These are phyloP conservation scores for Germaria angustata DNA, from an alignment of 2,888 invertebrate species.

Conservation along the genomic window DNA sequence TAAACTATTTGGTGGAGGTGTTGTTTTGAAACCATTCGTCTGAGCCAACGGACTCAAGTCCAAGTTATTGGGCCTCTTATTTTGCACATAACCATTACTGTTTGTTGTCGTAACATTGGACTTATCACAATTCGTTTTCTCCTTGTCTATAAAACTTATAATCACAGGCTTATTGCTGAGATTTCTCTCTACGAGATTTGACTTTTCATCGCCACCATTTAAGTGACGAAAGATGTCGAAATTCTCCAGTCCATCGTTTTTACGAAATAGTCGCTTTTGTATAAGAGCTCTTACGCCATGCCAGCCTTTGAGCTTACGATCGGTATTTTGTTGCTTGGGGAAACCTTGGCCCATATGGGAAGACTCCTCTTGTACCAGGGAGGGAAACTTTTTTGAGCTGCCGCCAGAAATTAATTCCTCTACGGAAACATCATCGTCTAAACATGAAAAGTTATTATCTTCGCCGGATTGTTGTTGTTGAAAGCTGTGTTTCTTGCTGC, in stretches of 20 bases:
- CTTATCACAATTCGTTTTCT: constrained; percentile 60
- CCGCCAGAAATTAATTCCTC: constrained; percentile 77
- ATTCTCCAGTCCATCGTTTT: constrained; percentile 69
- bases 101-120: constrained; percentile 24
- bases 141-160: constrained; percentile 66
- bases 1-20: constrained; percentile 39
- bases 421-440: constrained; percentile 79
- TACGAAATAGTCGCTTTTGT: constrained; percentile 79
- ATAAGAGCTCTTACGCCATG: constrained; percentile 79
- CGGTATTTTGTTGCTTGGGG: constrained; percentile 79
- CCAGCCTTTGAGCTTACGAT: constrained; percentile 79
- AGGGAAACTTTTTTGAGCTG: constrained; percentile 69
- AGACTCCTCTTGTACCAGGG: constrained; percentile 61
- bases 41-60: constrained; percentile 74
- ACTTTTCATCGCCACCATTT: constrained; percentile 76
- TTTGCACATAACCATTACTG: constrained; percentile 52
- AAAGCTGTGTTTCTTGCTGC: constrained; percentile 79
- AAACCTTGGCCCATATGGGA: constrained; percentile 78
- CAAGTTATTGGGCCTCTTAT: constrained; percentile 76
- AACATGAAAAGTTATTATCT: constrained; percentile 77
- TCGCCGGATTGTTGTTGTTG: constrained; percentile 73
- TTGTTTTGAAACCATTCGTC: constrained; percentile 51
- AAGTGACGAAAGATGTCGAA: constrained; percentile 68
- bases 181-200: constrained; percentile 76
- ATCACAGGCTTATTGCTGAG: constrained; percentile 51